Evolutionary conservation across 2,888 invertebrate genomes (phyloP), one percentile per base, ranked within the genome.

Genomic region (Parnassius orleans): DNA sequence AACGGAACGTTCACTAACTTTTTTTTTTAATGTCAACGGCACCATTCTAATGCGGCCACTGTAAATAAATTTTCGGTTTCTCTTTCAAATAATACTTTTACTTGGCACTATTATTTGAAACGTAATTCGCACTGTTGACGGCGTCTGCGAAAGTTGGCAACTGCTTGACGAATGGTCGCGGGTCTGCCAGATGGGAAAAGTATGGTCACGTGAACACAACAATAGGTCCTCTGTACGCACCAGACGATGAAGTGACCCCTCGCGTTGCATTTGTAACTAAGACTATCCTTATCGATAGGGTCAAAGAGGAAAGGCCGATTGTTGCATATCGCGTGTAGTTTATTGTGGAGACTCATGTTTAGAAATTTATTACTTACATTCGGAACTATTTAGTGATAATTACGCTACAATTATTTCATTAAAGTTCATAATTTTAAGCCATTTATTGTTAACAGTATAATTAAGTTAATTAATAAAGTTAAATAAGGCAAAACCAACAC

Each of bases 81-180:
- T 58, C 66, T 65, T 52, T 53, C 58, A 67, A 66, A 66, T 64
- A 66, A 67, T 64, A 66, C 69, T 67, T 65, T 66, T 68, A 60
- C 68, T 64, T 57, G 19, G 71, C 67, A 68, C 68, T 68, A 46
- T 64, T 67, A 62, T 65, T 66, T 72, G 7, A 54, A n/a, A 48
- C 42, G 53, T 68, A 59, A 68, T 60, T 60, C 56, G 33, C 58
- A 19, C 15, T 42, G 33, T 46, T 33, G 66, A 58, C 19, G 67
- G 57, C 64, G 73, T 73, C 80, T 77, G 74, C 84, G 81, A 86
- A 86, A 84, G 84, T 81, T 79, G 79, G 77, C 81, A 70, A 69
- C 69, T 76, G 74, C 75, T 80, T 78, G 79, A 75, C 74, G 76
- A 77, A 73, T 77, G 78, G 67, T 72, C 70, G 75, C 58, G 68